Base-by-base conservation (phyloP, 2,113 vertebrate genomes). In the Marmota flaviventris region DNA sequence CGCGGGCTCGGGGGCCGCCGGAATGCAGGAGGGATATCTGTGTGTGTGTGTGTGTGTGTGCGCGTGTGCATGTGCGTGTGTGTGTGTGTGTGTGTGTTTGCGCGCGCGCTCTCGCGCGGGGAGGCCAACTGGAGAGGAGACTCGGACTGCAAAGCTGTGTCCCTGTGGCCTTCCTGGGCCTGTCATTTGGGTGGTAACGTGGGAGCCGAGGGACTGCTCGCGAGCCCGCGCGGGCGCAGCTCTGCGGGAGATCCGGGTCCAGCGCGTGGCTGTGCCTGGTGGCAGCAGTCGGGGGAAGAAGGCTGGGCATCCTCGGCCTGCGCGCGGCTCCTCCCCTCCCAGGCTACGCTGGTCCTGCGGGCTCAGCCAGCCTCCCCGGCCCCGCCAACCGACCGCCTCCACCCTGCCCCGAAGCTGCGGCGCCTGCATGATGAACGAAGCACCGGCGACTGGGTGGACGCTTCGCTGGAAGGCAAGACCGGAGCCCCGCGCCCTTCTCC, bases 401-500 rank as follows among this genome's bases (percentile, higher is more conserved):
- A 3, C 67, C 84, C 67, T 9, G 87, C 53, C n/a, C 45, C 13
- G 17, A 72, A 90, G 85, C 91, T 37, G 34, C 20, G 1, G 75
- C 39, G 70, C 53, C 85, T 39, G 56, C 93, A 12, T 1, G 75
- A 70, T 81, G 96, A 93, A 94, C 53, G 97, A 58, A 95, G 67
- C 73, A 0, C 1, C 9, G 2, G 84, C 32, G 34, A 25, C 22
- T n/a, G 72, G 2, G 37, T 16, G 2, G 76, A 77, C 16, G 82
- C 25, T 53, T 11, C 27, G 16, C 58, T 58, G 37, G 63, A 39
- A 81, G 56, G 25, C 48, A 84, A 18, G 53, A 12, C 9, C 29
- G 56, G 56, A 4, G 37, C 45, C 92, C 75, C 1, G 53, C 48
- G 8, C 53, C 9, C 45, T 45, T 16, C n/a, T 48, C 14, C 65